Conservation (phyloP, 2,113 vertebrate species). For the Pseudopodoces humilis region DNA sequence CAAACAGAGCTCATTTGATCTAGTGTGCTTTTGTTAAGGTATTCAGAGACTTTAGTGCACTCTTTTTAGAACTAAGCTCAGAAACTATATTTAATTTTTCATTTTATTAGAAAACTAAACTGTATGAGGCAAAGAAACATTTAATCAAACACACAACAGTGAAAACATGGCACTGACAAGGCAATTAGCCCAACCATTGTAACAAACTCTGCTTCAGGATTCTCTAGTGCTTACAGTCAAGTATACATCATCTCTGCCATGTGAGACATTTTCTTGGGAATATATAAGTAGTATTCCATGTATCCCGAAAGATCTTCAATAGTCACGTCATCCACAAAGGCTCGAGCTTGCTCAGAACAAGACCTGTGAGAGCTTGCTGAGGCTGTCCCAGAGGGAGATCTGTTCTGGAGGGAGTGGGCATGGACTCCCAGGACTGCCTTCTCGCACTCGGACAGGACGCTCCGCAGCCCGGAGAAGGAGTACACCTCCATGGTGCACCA, state of each 20-base stretch:
- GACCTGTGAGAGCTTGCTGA: conserved; percentile 71
- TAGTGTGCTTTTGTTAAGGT: conserved; percentile 46
- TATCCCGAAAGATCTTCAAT: conserved; percentile 99
- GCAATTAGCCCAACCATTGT: conserved; percentile 12
- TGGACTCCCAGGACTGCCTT: conserved; percentile 60
- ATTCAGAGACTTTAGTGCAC: conserved; percentile 41
- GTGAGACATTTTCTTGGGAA: conserved; percentile 90
- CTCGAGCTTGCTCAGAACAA: conserved; percentile 83
- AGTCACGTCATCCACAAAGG: conserved; percentile 91
- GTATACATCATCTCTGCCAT: conserved; percentile 91
- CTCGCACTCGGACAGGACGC: conserved; percentile 79
- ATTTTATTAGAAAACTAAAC: conserved; percentile 65
- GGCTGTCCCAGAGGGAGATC: conserved; percentile 16
- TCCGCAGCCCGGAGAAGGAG: conserved; percentile 82
- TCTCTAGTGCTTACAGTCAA: conserved; percentile 52
- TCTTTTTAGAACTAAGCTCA: conserved; percentile 53
- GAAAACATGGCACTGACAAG: conserved; percentile 51
- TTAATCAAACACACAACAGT: conserved; percentile 40
- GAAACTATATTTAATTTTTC: conserved; percentile 40
- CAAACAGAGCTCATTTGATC: neutral
- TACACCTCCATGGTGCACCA: conserved; percentile 78
- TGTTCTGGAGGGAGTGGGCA: conserved; percentile 40
- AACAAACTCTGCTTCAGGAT: neutral
- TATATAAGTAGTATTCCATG: conserved; percentile 94
- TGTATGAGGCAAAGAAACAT: conserved; percentile 58